Percentiles rank a stretch among this genome's conserved stretches.
Evolutionary conservation across 2,113 vertebrate species (phyloP).

Genomic region (Salvelinus sp.): DNA sequence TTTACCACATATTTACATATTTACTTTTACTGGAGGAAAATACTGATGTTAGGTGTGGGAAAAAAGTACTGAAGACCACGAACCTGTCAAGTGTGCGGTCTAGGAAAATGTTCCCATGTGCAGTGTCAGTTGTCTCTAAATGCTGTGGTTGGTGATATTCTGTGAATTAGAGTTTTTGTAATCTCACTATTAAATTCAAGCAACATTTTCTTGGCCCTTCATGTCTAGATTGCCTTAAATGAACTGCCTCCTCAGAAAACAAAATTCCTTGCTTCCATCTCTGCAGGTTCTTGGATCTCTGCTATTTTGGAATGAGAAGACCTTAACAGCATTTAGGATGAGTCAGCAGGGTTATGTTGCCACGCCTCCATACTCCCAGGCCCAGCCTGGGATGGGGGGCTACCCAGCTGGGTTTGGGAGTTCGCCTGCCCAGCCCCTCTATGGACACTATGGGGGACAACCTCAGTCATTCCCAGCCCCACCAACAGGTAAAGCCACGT

Average conservation of each 20-base stretch:
- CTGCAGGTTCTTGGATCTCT: neutral
- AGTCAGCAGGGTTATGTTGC: constrained; percentile 95
- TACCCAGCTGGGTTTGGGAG: constrained; percentile 79
- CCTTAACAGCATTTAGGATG: constrained; percentile 73
- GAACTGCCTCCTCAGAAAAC: neutral
- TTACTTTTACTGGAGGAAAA: neutral
- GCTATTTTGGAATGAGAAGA: constrained; percentile 69
- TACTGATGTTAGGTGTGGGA: too few relatives aligned
- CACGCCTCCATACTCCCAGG: constrained; percentile 87
- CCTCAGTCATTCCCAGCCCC: constrained; percentile 67
- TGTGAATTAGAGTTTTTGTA: too few relatives aligned
- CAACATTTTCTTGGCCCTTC: neutral
- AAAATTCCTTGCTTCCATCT: neutral
- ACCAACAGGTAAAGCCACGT: constrained; percentile 73
- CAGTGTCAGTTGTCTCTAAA: neutral
- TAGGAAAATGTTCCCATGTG: neutral
- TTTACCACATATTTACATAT: neutral
- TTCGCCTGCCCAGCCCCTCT: constrained; percentile 73
- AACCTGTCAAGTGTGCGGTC: neutral
- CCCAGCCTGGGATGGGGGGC: constrained; percentile 86
- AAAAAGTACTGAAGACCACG: neutral
- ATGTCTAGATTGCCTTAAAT: neutral
- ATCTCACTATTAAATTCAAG: neutral
- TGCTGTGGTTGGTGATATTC: too few relatives aligned
- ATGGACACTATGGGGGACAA: constrained; percentile 82